Evolutionary conservation across 2,797 vertebrate species (phyloP).

Genomic region (Argentina silus): DNA sequence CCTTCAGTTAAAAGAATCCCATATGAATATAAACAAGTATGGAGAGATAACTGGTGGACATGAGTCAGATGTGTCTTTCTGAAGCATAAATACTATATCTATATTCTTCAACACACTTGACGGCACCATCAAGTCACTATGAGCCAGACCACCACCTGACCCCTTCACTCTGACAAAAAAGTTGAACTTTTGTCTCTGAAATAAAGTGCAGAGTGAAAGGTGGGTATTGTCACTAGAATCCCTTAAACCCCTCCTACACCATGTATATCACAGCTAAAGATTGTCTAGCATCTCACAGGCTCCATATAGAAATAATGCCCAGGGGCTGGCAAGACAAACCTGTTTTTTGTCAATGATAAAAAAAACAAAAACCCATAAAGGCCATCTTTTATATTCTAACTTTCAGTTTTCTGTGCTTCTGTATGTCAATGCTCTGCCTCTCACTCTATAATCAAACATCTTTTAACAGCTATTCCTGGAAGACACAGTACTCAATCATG

Average conservation of each 20-base stretch:
- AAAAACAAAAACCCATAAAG: slow-evolving; percentile 6
- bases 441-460: not conserved
- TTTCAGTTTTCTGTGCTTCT: slow-evolving; percentile 6
- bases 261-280: slow-evolving; percentile 27
- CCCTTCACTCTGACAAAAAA: slow-evolving; percentile 1
- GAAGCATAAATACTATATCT: not conserved
- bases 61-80: not conserved
- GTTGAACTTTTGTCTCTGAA: not conserved
- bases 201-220: slow-evolving; percentile 27
- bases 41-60: not conserved
- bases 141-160: not conserved
- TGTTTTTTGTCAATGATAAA: slow-evolving; percentile 4
- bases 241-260: slow-evolving; percentile 13
- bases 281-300: slow-evolving; percentile 15
- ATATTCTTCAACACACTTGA: not conserved
- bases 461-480: slow-evolving; percentile 9
- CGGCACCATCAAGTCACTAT: not conserved
- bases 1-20: slow-evolving; percentile 16
- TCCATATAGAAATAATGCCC: slow-evolving; percentile 35
- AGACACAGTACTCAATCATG: slow-evolving; percentile 13
- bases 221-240: slow-evolving; percentile 13
- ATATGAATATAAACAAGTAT: not conserved
- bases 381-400: slow-evolving; percentile 4
- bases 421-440: slow-evolving; percentile 2
- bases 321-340: slow-evolving; percentile 18